phyloP scores from a whole-genome alignment of 2,113 vertebrate species.

The Myiagra hebetior region DNA sequence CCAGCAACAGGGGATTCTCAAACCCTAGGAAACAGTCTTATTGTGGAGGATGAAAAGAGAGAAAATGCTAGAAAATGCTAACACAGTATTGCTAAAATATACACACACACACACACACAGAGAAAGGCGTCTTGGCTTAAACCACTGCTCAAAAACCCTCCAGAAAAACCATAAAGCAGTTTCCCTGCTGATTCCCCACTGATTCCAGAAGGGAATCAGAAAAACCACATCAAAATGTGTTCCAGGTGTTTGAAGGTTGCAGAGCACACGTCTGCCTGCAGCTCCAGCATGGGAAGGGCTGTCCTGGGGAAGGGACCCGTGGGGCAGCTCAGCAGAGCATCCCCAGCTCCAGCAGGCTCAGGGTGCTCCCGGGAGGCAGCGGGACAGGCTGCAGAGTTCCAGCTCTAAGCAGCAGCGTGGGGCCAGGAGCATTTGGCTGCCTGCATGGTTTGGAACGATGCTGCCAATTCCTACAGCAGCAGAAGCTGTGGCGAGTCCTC shows the following conservation, averaged over 20 bases:
- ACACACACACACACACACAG: background rate
- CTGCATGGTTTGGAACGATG: background rate
- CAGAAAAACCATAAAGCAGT: background rate
- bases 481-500: background rate
- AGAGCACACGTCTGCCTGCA: background rate
- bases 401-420: background rate
- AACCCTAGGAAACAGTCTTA: background rate
- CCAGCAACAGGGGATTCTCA: background rate
- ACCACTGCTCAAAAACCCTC: background rate
- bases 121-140: background rate
- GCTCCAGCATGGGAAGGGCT: background rate
- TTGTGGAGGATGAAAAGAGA: background rate
- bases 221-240: accelerated
- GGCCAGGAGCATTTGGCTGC: background rate
- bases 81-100: background rate
- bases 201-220: background rate
- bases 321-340: background rate
- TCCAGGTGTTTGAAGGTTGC: background rate
- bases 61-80: background rate
- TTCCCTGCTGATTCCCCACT: background rate
- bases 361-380: background rate
- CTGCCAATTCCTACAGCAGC: background rate
- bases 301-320: background rate
- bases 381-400: background rate
- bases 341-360: background rate